phyloP scores from a whole-genome alignment of 2,797 vertebrate genomes.

The Acrossocheilus fasciatus region DNA sequence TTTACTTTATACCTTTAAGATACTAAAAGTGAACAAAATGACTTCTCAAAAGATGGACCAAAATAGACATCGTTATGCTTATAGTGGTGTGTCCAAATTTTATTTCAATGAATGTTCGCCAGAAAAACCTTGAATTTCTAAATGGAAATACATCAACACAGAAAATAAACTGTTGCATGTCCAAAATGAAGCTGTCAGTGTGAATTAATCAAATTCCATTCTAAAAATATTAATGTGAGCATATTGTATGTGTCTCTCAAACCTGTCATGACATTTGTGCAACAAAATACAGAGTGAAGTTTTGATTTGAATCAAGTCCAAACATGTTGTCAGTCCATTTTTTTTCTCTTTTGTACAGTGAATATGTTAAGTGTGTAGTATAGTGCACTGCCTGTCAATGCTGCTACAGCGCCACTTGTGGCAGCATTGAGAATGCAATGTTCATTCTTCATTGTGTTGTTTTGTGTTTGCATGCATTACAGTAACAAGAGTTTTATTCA shows the following conservation, averaged over 20 bases:
- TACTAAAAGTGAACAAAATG: neutral
- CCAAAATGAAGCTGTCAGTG: neutral
- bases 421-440: neutral
- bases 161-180: neutral
- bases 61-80: neutral
- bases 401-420: neutral
- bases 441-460: neutral
- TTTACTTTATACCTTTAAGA: neutral
- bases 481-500: neutral
- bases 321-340: neutral
- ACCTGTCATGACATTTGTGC: neutral
- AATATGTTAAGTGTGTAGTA: neutral
- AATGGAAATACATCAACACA: neutral
- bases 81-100: neutral
- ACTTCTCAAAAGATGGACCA: neutral
- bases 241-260: neutral
- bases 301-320: conserved; percentile 31
- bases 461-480: neutral
- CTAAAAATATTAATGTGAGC: neutral
- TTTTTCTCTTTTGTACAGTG: neutral
- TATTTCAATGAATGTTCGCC: neutral
- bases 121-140: neutral
- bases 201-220: too few relatives aligned
- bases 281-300: conserved; percentile 6
- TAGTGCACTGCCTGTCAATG: neutral